Base-by-base conservation (phyloP, 2,113 vertebrate genomes). In the Catharus fuscescens region DNA sequence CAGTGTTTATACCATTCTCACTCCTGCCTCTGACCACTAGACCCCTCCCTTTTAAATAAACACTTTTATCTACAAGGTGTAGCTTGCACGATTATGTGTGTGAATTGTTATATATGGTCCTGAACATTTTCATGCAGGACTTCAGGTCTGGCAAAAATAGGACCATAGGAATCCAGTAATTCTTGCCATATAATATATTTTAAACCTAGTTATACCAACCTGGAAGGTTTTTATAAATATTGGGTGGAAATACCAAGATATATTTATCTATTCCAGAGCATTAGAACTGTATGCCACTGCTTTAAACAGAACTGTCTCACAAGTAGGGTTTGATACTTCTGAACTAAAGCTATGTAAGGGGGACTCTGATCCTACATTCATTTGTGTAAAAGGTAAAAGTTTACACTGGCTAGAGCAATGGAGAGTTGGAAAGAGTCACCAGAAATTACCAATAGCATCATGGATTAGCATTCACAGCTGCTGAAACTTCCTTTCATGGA, bases 11-110 rank as follows among this genome's bases (percentile, higher is more conserved):
- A 31, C 7, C 16, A 36, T 79, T 29, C 66, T 86, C n/a, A 40
- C 21, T 76, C 44, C 72, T 80, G 47, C 23, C 5, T 26, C 8
- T 59, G 21, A 31, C 20, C 7, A 21, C 20, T 14, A 48, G 5
- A 6, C 23, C 6, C 2, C 5, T 10, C 6, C 36, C 48, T 80
- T 59, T 23, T 86, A 50, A 80, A 40, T 13, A 59, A 61, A 32
- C 7, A 28, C 52, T 72, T 92, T 52, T 54, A 45, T 36, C 29
- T 93, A 45, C 38, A 86, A 89, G 29, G 23, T 17, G 5, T 67
- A 59, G 19, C 28, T 91, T 56, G 38, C 5, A 14, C 0, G 0
- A 12, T 38, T 72, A 8, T 26, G 6, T 64, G 32, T 48, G 5
- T 29, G 52, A 71, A 47, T 61, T 81, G 10, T 12, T 76, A 12